These are phyloP conservation scores for Mellivora capensis DNA, from an alignment of 2,113 vertebrate species.

Conservation along the genomic window DNA sequence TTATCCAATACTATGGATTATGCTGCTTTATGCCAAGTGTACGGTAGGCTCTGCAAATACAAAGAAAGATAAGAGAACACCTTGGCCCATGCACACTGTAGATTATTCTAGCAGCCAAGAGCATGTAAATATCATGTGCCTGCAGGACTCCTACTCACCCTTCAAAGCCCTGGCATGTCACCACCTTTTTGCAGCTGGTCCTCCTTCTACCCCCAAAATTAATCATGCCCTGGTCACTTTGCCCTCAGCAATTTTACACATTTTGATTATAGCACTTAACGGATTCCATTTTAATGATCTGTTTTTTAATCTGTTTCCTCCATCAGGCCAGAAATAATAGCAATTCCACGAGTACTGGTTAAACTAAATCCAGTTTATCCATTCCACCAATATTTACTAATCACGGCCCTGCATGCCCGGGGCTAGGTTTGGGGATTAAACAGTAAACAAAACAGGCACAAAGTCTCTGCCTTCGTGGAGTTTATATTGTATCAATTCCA, in stretches of 20 bases:
- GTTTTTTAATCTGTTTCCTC: not conserved
- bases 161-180: not conserved
- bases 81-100: not conserved
- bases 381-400: not conserved
- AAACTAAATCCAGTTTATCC: not conserved
- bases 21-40: not conserved
- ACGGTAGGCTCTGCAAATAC: not conserved
- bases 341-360: not conserved
- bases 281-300: not conserved
- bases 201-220: not conserved
- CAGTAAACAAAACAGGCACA: not conserved
- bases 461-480: not conserved
- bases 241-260: not conserved
- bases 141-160: not conserved
- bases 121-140: not conserved
- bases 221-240: not conserved
- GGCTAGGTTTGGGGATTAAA: not conserved
- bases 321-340: not conserved
- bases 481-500: not conserved
- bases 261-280: not conserved
- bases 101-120: not conserved
- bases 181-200: not conserved
- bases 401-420: not conserved
- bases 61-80: not conserved
- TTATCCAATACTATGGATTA: not conserved